A percentile compares a stretch with the other conserved stretches of the same genome.
Evolutionary conservation across 2,888 invertebrate species (phyloP).

Genomic region (Acrocyrtus sp.): DNA sequence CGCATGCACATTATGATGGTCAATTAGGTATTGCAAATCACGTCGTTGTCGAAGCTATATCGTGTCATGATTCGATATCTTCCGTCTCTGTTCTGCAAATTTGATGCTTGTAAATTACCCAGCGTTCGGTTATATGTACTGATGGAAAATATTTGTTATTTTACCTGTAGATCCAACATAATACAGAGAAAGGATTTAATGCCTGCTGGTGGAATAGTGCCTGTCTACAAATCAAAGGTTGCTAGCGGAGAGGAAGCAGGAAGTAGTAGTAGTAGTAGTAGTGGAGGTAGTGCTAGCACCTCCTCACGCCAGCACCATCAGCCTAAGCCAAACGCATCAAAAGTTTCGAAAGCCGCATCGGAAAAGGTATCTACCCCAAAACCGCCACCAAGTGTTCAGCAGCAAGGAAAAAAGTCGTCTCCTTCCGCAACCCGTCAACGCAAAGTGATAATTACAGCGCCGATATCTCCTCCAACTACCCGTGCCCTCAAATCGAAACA

Average conservation of each 20-base stretch:
- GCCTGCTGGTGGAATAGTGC: slow-evolving; percentile 34
- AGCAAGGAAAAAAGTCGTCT: slow-evolving; percentile 8
- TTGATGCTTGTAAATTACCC: too few relatives aligned
- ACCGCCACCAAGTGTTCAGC: slow-evolving; percentile 28
- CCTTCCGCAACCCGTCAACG: neutral
- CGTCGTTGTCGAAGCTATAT: too few relatives aligned
- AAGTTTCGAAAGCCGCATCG: too few relatives aligned
- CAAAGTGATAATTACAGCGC: slow-evolving; percentile 55
- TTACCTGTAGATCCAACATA: slow-evolving; percentile 35
- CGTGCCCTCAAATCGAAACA: slow-evolving; percentile 26
- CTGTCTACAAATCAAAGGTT: slow-evolving; percentile 7
- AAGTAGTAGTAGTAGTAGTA: neutral
- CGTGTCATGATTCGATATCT: too few relatives aligned
- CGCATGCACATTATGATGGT: too few relatives aligned
- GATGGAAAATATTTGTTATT: too few relatives aligned
- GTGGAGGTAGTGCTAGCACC: neutral
- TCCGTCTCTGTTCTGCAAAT: too few relatives aligned
- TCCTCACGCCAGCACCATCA: slow-evolving; percentile 1
- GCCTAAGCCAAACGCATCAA: neutral
- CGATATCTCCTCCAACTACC: slow-evolving; percentile 49
- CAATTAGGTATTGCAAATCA: too few relatives aligned
- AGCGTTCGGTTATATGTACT: too few relatives aligned
- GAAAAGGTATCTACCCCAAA: neutral
- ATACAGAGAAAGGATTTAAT: slow-evolving; percentile 28
- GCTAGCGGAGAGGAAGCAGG: neutral